Base-by-base conservation (phyloP, 2,797 vertebrate species). In the Oophaga sylvatica region DNA sequence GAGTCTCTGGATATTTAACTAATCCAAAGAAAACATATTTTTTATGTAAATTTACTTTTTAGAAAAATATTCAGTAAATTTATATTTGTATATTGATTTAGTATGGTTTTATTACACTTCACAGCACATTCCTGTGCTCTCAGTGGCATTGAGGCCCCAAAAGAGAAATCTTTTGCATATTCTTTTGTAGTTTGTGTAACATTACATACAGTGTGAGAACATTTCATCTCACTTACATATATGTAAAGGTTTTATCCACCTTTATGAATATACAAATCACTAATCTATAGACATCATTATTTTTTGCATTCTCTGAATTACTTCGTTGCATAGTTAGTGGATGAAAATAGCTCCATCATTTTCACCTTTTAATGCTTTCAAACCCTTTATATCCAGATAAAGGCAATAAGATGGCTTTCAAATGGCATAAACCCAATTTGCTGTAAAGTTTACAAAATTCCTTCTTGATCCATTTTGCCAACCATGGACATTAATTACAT, bases 81-180 rank as follows among this genome's bases (percentile, higher is more conserved):
- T 63, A 12, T 71, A 53, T 68, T 71, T 80, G 87, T 84, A 80
- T 88, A 88, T 88, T 84, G 84, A n/a, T 88, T 67, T 63, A 71
- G 81, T 63, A 20, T 22, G 5, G 19, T 80, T 79, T 79, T 73
- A 71, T 88, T 84, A 88, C n/a, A 80, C 81, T 84, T 84, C 65
- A 62, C 81, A 83, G 81, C 56, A 77, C 81, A 84, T 88, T 88
- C 75, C 81, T 71, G n/a, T n/a, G n/a, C 31, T 19, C 87, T 84
- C 87, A 84, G 81, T 84, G 87, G 76, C 81, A 71, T 68, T 45
- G n/a, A 71, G 63, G 73, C 80, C 73, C 73, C 10, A 79, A 68
- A 65, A 82, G 63, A 79, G 29, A 48, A 70, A n/a, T 60, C 20
- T 68, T 83, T 68, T 78, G 62, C 71, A 83, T 83, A 83, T 79